A percentile compares a stretch with the other conserved stretches of the same genome.
Evolutionary conservation across 1,140 invertebrate species (phyloP).

Genomic region (Apis laboriosa): DNA sequence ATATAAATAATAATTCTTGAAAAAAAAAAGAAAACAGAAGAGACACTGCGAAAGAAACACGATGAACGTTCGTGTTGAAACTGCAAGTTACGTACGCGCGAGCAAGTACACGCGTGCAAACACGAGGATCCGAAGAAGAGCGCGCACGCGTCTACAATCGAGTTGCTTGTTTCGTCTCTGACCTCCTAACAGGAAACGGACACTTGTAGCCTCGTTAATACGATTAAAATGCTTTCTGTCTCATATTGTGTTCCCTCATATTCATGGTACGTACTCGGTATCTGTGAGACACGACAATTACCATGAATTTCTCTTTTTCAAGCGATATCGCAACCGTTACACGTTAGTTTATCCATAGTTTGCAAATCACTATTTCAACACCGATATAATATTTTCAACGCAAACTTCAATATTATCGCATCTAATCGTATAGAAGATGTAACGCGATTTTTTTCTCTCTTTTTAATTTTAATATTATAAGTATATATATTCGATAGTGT

Average conservation of each 20-base stretch:
- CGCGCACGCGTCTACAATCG: slow-evolving; percentile 45
- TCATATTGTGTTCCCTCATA: slow-evolving; percentile 4
- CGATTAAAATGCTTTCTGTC: slow-evolving; percentile 52
- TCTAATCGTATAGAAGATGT: too few relatives aligned
- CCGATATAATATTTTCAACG: too few relatives aligned
- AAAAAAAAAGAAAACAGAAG: too few relatives aligned
- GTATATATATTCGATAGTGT: too few relatives aligned
- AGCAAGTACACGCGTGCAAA: slow-evolving; percentile 29
- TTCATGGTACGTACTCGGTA: not conserved
- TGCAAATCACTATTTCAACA: too few relatives aligned
- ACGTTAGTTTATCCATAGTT: too few relatives aligned
- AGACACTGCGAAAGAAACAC: not conserved
- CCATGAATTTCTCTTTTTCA: not conserved
- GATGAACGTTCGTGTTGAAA: slow-evolving; percentile 21
- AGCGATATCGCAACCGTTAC: too few relatives aligned
- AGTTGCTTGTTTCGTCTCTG: slow-evolving; percentile 24
- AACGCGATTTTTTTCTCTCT: too few relatives aligned
- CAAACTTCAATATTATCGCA: too few relatives aligned
- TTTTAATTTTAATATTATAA: too few relatives aligned
- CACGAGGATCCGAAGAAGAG: slow-evolving; percentile 46
- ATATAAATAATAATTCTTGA: too few relatives aligned
- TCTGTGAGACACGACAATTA: not conserved
- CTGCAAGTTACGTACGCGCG: slow-evolving; percentile 35
- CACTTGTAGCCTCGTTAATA: slow-evolving; percentile 67
- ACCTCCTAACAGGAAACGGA: slow-evolving; percentile 66